Evolutionary conservation across 1,140 invertebrate species (phyloP), one percentile per base, ranked within the genome.

Genomic region (Grapholita molesta): DNA sequence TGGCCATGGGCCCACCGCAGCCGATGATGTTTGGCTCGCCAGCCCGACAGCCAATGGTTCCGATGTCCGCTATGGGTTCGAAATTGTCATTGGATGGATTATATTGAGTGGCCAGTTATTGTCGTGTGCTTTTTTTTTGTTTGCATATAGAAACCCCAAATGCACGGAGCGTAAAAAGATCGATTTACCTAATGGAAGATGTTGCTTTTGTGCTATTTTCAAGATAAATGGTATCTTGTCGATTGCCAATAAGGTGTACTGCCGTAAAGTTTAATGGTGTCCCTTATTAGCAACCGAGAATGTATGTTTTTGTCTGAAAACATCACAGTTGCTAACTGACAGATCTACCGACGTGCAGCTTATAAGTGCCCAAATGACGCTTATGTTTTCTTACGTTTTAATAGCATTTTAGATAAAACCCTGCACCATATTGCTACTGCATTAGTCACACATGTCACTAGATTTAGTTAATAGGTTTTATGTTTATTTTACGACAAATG

Each of bases 1-100:
- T 86, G 84, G 70, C 78, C 61, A 78, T 82, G 81, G 75, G 73
- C 73, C 80, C 82, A 80, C 64, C 80, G 0, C 86, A 88, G 71
- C 86, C 86, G 25, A 88, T 88, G 86, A 88, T 88, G 91, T 94
- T 94, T 89, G 94, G 94, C 76, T 94, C 93, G 72, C 94, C 94
- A 66, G 93, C 92, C 68, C 92, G 94, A 76, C 94, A 94, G 81
- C 92, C 93, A 76, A 92, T 93, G 89, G 80, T 89, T 83, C 84
- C 85, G 71, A 91, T 89, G 90, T 85, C 80, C 74, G 82, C 85
- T 69, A 91, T 90, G 88, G 89, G 89, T 92, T 91, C 86, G 91
- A 83, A 78, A 74, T 77, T n/a, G 9, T 38, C n/a, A n/a, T 78
- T 82, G 76, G 78, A 75, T 79, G 70, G 78, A 79, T 72, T 70